These are phyloP conservation scores for Abrostola tripartita DNA, from an alignment of 2,888 invertebrate genomes.

Conservation along the genomic window DNA sequence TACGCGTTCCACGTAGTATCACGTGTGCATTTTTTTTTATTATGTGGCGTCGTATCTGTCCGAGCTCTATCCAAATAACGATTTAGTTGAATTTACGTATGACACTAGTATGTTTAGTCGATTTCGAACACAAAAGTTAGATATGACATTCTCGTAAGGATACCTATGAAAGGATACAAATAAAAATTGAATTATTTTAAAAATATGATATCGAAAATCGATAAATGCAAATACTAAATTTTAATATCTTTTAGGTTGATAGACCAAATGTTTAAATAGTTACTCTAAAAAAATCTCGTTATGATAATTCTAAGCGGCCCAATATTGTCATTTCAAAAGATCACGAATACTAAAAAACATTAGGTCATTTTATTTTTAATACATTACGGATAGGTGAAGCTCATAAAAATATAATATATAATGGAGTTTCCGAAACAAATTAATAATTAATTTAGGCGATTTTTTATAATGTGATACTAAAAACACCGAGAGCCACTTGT, in stretches of 20 bases:
- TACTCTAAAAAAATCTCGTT: no score
- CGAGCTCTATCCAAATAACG: not conserved
- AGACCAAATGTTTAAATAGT: no score
- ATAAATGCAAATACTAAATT: no score
- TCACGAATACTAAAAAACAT: not conserved
- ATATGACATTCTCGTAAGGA: not conserved
- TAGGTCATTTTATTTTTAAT: not conserved
- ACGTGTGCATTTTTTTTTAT: conserved; percentile 44
- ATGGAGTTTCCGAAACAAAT: no score
- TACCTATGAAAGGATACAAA: not conserved
- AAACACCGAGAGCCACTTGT: conserved; percentile 4
- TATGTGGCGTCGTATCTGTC: conserved; percentile 7
- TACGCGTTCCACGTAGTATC: conserved; percentile 55
- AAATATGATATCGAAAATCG: no score
- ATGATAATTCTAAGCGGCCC: no score
- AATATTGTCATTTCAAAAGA: no score
- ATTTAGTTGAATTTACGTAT: conserved; percentile 4
- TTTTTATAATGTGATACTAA: not conserved
- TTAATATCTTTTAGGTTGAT: no score
- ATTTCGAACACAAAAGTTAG: not conserved
- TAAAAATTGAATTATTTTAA: not conserved
- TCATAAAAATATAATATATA: no score
- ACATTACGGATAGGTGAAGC: no score
- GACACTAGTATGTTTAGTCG: not conserved
- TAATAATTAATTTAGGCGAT: conserved; percentile 33